Evolutionary conservation across 2,113 vertebrate genomes (phyloP).

Genomic region (Diadophis punctatus): DNA sequence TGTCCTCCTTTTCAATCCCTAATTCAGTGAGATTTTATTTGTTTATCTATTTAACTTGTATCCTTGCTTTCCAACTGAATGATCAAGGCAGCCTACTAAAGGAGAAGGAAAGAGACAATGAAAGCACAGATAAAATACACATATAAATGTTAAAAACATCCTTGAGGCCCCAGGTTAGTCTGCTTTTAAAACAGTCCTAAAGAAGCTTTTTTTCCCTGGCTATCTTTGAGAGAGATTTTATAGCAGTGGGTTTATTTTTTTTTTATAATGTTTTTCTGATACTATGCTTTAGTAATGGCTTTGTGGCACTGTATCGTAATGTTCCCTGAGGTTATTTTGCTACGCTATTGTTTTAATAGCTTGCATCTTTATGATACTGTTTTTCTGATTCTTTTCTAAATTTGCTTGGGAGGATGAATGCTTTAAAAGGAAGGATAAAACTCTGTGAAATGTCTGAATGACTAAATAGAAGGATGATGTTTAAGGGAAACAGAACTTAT

Average conservation of each 20-base stretch:
- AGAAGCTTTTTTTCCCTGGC: not conserved
- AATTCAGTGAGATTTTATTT: not conserved
- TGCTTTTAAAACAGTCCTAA: not conserved
- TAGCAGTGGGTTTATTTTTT: not conserved
- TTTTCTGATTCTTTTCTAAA: not conserved
- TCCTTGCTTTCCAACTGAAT: not conserved
- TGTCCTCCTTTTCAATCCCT: not conserved
- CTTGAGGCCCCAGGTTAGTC: not conserved
- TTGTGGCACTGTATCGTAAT: not conserved
- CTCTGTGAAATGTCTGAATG: not conserved
- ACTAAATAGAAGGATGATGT: not conserved
- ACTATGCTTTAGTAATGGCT: not conserved
- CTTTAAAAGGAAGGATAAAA: not conserved
- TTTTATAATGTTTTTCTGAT: not conserved
- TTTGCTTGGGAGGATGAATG: not conserved
- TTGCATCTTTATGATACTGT: not conserved
- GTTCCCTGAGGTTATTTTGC: not conserved
- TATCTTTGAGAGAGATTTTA: not conserved
- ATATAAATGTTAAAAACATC: not conserved
- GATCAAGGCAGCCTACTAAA: not conserved
- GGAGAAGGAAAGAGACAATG: not conserved
- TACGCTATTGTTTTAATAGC: not conserved
- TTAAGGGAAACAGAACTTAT: not conserved
- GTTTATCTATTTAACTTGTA: not conserved
- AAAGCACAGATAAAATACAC: not conserved